A percentile compares a stretch with the other conserved stretches of the same genome.
phyloP scores from a whole-genome alignment of 2,888 invertebrate species.

The Acanthosepion esculentum region DNA sequence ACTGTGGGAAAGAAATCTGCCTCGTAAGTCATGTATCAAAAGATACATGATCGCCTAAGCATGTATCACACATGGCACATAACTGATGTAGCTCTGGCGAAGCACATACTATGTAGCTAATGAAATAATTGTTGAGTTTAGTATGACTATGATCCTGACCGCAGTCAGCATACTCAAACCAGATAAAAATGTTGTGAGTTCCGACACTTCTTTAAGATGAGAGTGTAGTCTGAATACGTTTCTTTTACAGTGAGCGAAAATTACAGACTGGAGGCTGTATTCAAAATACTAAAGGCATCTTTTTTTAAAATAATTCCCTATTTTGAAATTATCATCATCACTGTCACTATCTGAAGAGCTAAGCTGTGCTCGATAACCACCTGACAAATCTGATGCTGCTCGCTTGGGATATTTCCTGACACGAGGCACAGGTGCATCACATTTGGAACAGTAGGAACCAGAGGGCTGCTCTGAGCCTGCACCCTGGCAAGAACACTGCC shows the following conservation, averaged over 20 bases:
- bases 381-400: not conserved
- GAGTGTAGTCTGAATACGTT: not conserved
- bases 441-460: not conserved
- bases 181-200: not conserved
- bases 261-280: not conserved
- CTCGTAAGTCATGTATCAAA: too few species aligned
- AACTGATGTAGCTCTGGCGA: too few species aligned
- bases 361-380: not conserved
- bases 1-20: too few species aligned
- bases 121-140: too few species aligned
- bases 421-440: not conserved
- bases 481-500: not conserved
- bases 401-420: constrained; percentile 17
- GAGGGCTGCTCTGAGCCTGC: not conserved
- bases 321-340: not conserved
- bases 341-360: not conserved
- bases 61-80: too few species aligned
- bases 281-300: not conserved
- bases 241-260: not conserved
- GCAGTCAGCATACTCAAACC: not conserved
- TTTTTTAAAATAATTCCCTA: constrained; percentile 10
- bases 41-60: too few species aligned
- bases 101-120: too few species aligned
- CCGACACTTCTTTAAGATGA: not conserved
- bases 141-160: too few species aligned